phyloP scores from a whole-genome alignment of 2,888 invertebrate genomes.

The Sussaba pulchella region DNA sequence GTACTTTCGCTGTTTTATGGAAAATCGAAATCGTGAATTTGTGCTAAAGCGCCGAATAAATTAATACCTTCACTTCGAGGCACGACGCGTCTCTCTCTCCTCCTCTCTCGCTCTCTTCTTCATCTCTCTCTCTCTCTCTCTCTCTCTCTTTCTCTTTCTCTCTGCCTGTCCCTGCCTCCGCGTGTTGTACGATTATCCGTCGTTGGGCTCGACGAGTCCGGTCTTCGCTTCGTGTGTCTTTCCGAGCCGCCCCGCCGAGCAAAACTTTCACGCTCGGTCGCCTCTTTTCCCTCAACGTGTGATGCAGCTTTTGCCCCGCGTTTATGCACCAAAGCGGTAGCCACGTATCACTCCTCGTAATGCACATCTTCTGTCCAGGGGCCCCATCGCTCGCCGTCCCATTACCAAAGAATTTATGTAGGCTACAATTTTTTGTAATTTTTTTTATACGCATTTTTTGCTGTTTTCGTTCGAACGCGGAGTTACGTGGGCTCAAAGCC shows the following conservation, averaged over 20 bases:
- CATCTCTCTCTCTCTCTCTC: background rate
- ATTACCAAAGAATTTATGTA: conserved; percentile 22
- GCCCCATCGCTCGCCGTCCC: background rate
- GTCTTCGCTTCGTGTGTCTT: background rate
- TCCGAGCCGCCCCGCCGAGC: background rate
- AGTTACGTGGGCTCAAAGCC: background rate
- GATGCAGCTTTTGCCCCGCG: background rate
- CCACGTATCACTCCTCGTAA: conserved; percentile 1
- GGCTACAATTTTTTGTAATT: background rate
- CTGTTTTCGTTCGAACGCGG: background rate
- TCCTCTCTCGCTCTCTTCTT: too few relatives aligned
- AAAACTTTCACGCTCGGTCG: conserved; percentile 49
- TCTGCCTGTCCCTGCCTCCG: background rate
- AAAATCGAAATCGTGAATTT: conserved; percentile 43
- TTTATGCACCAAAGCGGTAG: background rate
- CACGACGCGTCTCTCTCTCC: conserved; percentile 5
- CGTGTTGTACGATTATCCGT: conserved; percentile 34
- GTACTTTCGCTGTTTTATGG: conserved; percentile 26
- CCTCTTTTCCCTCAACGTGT: conserved; percentile 4
- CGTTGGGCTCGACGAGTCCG: conserved; percentile 9
- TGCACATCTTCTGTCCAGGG: conserved; percentile 27
- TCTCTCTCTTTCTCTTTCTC: conserved; percentile 1
- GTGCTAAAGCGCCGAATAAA: conserved; percentile 60
- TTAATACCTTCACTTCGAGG: conserved; percentile 47
- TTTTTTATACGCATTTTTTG: background rate